Evolutionary conservation across 1,140 invertebrate genomes (phyloP).

Genomic region (Temnothorax longispinosus): DNA sequence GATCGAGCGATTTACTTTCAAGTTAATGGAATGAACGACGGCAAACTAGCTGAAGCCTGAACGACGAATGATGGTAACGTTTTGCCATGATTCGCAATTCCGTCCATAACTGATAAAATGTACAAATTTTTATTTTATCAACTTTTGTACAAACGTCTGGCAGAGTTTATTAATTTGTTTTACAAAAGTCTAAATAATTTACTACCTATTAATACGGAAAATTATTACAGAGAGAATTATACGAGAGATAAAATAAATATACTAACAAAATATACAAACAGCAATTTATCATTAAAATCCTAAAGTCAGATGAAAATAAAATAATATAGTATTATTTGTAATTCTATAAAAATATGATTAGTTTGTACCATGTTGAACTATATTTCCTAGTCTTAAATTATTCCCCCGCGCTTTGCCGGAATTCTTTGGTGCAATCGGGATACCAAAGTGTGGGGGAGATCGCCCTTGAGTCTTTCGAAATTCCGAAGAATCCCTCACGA

Average conservation of each 20-base stretch:
- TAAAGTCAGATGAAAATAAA: neutral
- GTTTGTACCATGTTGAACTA: neutral
- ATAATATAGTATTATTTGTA: neutral
- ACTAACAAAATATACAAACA: neutral
- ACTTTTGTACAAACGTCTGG: neutral
- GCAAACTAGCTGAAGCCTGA: neutral
- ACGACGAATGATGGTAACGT: neutral
- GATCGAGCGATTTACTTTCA: slow-evolving; percentile 58
- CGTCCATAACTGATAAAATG: neutral
- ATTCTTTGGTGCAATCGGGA: slow-evolving; percentile 33
- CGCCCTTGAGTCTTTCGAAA: slow-evolving; percentile 11
- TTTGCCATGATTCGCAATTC: neutral
- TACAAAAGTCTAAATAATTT: neutral
- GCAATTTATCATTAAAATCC: neutral
- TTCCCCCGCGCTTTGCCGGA: neutral
- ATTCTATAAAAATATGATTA: neutral
- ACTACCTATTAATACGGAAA: neutral
- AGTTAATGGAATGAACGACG: slow-evolving; percentile 16
- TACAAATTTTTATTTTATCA: neutral
- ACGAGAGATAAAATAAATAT: neutral
- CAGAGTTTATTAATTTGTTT: neutral
- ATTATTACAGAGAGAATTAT: neutral
- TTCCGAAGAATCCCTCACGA: slow-evolving; percentile 46
- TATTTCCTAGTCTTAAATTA: slow-evolving; percentile 2
- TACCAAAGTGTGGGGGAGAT: neutral